These are phyloP conservation scores for Bibio marci DNA, from an alignment of 2,888 invertebrate genomes.

Conservation along the genomic window DNA sequence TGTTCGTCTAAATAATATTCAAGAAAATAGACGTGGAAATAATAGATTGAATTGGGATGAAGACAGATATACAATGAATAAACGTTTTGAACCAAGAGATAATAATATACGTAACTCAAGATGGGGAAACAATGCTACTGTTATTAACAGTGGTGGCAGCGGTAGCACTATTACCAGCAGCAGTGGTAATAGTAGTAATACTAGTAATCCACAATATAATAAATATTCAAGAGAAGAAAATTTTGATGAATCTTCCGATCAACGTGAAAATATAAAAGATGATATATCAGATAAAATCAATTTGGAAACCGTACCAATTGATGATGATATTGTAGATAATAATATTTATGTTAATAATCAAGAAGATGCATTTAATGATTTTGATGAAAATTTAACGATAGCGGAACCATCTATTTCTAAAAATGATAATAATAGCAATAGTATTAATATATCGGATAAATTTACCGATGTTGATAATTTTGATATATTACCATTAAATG, in stretches of 20 bases:
- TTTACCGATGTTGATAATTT: background rate
- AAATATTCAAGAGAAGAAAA: background rate
- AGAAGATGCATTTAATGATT: conserved; percentile 3
- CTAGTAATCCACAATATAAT: conserved; percentile 13
- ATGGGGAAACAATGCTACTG: conserved; percentile 20
- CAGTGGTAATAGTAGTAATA: conserved; percentile 10
- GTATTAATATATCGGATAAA: conserved; percentile 7
- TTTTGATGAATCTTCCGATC: background rate
- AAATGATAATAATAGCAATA: background rate
- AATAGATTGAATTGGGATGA: background rate
- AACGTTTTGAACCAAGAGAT: conserved; percentile 8
- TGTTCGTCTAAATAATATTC: conserved; percentile 2
- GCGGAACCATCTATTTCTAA: no score
- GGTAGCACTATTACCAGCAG: no score
- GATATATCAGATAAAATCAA: no score
- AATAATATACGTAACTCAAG: conserved; percentile 14
- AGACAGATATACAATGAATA: background rate
- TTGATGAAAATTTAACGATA: background rate
- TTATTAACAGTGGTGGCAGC: no score
- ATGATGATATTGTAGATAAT: conserved; percentile 5
- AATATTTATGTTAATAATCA: background rate
- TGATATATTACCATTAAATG: background rate
- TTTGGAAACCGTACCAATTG: conserved; percentile 5
- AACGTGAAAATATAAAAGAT: conserved; percentile 1
- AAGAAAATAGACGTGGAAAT: background rate